phyloP scores from a whole-genome alignment of 2,888 invertebrate species.

The Opisthograptis luteolata region DNA sequence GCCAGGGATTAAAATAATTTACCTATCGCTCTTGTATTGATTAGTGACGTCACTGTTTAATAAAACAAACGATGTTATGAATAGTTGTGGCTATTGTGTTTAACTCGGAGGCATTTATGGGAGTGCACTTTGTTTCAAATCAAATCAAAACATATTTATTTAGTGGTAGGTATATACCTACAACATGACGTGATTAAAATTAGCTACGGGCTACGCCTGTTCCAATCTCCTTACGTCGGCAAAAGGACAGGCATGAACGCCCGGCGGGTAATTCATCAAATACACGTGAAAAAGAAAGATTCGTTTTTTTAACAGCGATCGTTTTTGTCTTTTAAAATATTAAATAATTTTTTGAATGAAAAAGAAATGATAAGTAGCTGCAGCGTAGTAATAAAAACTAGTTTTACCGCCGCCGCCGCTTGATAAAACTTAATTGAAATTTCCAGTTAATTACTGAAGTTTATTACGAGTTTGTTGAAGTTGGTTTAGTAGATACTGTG shows the following conservation, averaged over 20 bases:
- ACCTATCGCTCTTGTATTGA: not conserved
- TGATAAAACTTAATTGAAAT: slow-evolving; percentile 10
- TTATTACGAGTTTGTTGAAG: slow-evolving; percentile 4
- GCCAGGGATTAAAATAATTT: not conserved
- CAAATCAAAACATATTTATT: no score
- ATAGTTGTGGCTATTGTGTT: slow-evolving; percentile 13
- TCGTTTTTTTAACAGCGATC: no score
- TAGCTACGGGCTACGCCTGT: no score
- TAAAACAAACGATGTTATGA: slow-evolving; percentile 16
- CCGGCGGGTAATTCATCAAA: no score
- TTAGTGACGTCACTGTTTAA: not conserved
- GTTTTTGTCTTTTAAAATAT: no score
- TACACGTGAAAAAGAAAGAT: not conserved
- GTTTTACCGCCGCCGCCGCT: not conserved
- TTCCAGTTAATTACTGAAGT: slow-evolving; percentile 14
- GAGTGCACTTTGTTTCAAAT: slow-evolving; percentile 3
- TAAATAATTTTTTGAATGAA: no score
- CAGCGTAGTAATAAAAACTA: not conserved
- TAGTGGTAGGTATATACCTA: no score
- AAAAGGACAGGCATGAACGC: no score
- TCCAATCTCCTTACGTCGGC: no score
- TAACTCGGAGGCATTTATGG: not conserved
- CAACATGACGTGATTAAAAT: no score
- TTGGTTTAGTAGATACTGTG: slow-evolving; percentile 9
- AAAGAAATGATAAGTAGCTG: no score